Evolutionary conservation across 2,113 vertebrate species (phyloP).

Genomic region (Nannospalax galili): DNA sequence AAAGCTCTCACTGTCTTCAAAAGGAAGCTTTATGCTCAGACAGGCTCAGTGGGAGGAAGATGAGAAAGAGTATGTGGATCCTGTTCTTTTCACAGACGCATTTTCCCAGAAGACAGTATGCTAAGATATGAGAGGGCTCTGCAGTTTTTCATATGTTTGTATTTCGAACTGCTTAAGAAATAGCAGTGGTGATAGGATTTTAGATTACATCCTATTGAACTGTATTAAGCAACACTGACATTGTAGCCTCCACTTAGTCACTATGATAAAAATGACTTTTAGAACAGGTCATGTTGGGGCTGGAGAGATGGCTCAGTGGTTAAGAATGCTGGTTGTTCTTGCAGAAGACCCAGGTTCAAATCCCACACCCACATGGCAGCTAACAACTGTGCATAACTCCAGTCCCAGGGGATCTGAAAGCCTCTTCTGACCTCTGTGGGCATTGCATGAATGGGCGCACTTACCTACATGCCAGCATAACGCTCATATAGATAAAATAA

Average conservation of each 20-base stretch:
- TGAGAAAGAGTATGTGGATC: conserved; percentile 35
- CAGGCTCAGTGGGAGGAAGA: conserved; percentile 49
- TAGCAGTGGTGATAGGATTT: neutral
- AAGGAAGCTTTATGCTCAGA: conserved; percentile 53
- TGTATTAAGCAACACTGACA: neutral
- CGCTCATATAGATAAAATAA: too few species aligned
- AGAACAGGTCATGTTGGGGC: neutral
- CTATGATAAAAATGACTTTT: neutral
- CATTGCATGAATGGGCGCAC: too few species aligned
- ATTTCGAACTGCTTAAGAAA: neutral
- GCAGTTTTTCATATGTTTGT: neutral
- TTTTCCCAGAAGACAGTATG: neutral
- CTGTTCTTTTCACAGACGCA: conserved; percentile 28
- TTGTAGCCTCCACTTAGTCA: neutral
- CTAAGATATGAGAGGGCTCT: neutral
- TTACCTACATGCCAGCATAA: too few species aligned
- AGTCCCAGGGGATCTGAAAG: too few species aligned
- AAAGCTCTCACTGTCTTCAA: conserved; percentile 57
- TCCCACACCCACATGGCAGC: too few species aligned
- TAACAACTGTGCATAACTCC: too few species aligned
- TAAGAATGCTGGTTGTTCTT: too few species aligned
- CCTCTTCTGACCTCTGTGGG: too few species aligned
- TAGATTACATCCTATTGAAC: neutral
- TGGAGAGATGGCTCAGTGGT: too few species aligned
- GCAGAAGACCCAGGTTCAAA: too few species aligned